Percentiles rank a stretch among this genome's conserved stretches.
phyloP scores from a whole-genome alignment of 2,113 vertebrate species.

The Pycnonotus jocosus region DNA sequence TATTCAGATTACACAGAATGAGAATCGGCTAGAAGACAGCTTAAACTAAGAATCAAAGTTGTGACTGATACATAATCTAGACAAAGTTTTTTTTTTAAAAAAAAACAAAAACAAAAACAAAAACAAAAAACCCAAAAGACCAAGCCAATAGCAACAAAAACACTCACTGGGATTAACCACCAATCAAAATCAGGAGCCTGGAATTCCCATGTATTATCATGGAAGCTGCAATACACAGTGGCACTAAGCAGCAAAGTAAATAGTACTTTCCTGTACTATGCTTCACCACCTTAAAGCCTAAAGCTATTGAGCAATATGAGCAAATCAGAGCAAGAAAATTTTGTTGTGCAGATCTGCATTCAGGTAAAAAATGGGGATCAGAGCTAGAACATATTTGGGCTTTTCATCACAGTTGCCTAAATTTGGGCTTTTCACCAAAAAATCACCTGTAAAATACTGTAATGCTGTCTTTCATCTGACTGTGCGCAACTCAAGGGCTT shows the following conservation, averaged over 20 bases:
- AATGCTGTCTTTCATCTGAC: not conserved
- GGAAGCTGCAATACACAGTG: not conserved
- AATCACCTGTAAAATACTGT: not conserved
- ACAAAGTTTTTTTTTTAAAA: not conserved
- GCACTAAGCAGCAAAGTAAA: not conserved
- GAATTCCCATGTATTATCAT: not conserved
- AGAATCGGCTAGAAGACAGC: not conserved
- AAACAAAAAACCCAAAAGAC: not conserved
- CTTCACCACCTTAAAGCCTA: not conserved
- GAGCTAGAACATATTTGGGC: not conserved
- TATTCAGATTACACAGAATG: not conserved
- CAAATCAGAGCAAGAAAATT: not conserved
- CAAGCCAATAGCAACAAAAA: not conserved
- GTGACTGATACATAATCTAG: not conserved
- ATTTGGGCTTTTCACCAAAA: not conserved
- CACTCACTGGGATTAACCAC: not conserved
- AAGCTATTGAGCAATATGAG: not conserved
- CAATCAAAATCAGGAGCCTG: not conserved
- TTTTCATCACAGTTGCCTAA: not conserved
- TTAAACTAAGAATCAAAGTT: not conserved
- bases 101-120: not conserved
- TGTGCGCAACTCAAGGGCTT: not conserved
- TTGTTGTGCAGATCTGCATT: not conserved
- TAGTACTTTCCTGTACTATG: not conserved
- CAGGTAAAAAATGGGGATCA: not conserved